Base-by-base conservation (phyloP, 1,140 invertebrate species). In the Anoplophora glabripennis region DNA sequence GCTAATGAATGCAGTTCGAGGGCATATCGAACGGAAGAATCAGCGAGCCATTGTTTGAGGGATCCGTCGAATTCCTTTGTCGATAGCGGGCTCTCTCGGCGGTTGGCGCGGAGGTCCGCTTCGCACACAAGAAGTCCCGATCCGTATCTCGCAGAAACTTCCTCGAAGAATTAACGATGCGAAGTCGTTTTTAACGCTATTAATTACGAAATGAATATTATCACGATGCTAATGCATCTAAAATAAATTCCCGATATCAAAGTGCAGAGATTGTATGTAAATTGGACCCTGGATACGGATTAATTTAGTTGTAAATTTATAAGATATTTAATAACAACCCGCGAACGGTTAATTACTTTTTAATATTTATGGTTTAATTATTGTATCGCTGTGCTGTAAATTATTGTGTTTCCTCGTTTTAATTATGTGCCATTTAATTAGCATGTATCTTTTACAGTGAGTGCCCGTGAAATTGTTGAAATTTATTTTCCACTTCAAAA, bases 31-130 rank as follows among this genome's bases (percentile, higher is more conserved):
- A 48, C 53, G 53, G 37, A 61, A 52, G 21, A 53, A 65, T 61
- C 63, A 49, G 59, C 59, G 52, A 60, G 18, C 67, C 57, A 69
- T 69, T 69, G 68, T 69, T 69, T 65, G 61, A 65, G 59, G 61
- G 63, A 67, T 67, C 60, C 62, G 61, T 67, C 68, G 68, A 69
- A 69, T 69, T 65, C 63, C 61, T 64, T 69, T 67, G 68, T 66
- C 63, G 65, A 65, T 46, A 53, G 62, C 34, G 51, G 44, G 59
- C 44, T 17, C n/a, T 44, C 38, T 47, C 54, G 46, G 56, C 21
- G 56, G 47, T 34, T 35, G 40, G 33, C 34, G 37, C 46, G 40
- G 35, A 46, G 12, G 51, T 53, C 41, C 21, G 40, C 38, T 8
- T 55, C 35, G 41, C 45, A 53, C 49, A 61, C 17, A 57, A 56